These are phyloP conservation scores for Odontocerum albicorne DNA, from an alignment of 2,888 invertebrate species.

Conservation along the genomic window DNA sequence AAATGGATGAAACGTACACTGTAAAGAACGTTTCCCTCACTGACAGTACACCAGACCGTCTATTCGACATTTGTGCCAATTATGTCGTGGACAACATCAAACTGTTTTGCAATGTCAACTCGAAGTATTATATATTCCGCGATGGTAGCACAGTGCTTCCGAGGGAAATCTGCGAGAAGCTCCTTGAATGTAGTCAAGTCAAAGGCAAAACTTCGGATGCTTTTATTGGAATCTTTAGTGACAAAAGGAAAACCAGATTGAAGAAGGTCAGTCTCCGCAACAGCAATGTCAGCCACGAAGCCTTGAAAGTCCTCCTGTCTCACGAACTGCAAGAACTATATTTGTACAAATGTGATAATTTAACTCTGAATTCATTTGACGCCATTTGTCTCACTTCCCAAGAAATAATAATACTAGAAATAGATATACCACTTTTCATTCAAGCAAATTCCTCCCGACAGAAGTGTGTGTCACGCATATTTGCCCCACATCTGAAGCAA, in stretches of 20 bases:
- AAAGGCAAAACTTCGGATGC: constrained; percentile 62
- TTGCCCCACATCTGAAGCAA: constrained; percentile 61
- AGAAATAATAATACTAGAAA: constrained; percentile 68
- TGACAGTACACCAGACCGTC: background rate
- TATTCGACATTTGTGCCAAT: background rate
- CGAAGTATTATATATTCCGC: constrained; percentile 64
- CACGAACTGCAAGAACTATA: constrained; percentile 77
- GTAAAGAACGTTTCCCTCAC: background rate
- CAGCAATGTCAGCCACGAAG: constrained; percentile 70
- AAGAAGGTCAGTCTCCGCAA: constrained; percentile 70
- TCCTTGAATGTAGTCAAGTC: constrained; percentile 61
- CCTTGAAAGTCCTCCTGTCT: constrained; percentile 68
- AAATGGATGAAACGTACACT: constrained; percentile 2
- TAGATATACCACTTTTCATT: constrained; percentile 46
- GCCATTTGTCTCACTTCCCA: constrained; percentile 69
- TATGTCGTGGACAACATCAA: background rate
- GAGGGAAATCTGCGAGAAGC: constrained; percentile 70
- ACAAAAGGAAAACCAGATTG: constrained; percentile 67
- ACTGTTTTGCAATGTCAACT: constrained; percentile 56
- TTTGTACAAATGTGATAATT: constrained; percentile 70
- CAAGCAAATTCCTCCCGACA: background rate
- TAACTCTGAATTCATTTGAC: constrained; percentile 66
- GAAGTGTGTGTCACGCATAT: constrained; percentile 52
- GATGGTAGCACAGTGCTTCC: constrained; percentile 44
- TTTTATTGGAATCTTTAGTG: constrained; percentile 71